Evolutionary conservation across 2,113 vertebrate genomes (phyloP), one percentile per base, ranked within the genome.

Genomic region (Amphiprion percula): DNA sequence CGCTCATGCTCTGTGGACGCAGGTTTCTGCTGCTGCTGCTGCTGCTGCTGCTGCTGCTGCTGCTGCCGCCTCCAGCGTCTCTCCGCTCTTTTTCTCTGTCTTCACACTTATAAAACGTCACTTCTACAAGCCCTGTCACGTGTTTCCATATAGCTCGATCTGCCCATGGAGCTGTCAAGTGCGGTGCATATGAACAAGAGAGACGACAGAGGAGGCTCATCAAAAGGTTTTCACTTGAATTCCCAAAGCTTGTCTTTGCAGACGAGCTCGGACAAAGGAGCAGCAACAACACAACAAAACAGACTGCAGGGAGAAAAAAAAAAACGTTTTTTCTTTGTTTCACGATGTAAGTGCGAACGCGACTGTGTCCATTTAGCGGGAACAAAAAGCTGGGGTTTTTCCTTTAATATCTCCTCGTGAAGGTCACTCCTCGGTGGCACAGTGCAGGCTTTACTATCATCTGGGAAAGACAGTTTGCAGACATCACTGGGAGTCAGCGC

Each of bases 21-120:
- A 64, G 80, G 65, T 5, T 39, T 21, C 21, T 21, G 21, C 21
- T 21, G 56, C 28, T 68, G 73, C 46, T 54, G 61, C 66, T 68
- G 52, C 19, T 39, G 61, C 66, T 68, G 52, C 19, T 39, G 56
- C 28, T 68, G 73, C 53, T 59, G 61, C 66, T 68, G 52, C 53
- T 64, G 54, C 59, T 52, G 19, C 26, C 54, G 71, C 54, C 84
- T 80, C 72, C 84, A 72, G 70, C 69, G 81, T 70, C 89, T 91
- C 79, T 87, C 74, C 80, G 44, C 50, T 78, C 82, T 66, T 12
- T 61, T 68, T 82, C 78, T 83, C 71, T 55, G 78, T 74, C 84
- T 85, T 81, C 91, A 87, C 87, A 91, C 89, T 94, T 94, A 94
- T 92, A 89, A 92, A 91, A 90, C 89, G 71, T 82, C 85, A 87